Evolutionary conservation across 2,888 invertebrate species (phyloP), one percentile per base, ranked within the genome.

Genomic region (Drosophila niveifrons): DNA sequence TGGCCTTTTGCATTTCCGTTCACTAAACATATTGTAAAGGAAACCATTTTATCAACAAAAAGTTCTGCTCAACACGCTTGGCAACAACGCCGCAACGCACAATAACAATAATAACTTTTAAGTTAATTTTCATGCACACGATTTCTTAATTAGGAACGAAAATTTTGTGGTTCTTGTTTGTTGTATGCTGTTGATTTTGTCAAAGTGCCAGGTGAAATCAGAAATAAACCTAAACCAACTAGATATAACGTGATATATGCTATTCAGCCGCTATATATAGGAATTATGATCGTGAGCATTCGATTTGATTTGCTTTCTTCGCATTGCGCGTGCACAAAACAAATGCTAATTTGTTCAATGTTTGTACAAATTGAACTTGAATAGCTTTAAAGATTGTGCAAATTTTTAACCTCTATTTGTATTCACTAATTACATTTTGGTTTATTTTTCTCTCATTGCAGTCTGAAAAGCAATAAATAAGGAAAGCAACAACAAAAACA

Each of bases 201-300:
- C 82, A 72, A 55, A 57, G n/a, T 82, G 80, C 82, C 80, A 79
- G 80, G 74, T 81, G 61, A 79, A 79, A 74, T 71, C 71, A 47
- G 66, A 80, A 80, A 70, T 81, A 78, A 66, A 63, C 55, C 39
- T 52, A 61, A 65, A 66, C 44, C 78, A 39, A 29, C n/a, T n/a
- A 64, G 69, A 62, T 65, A 63, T 46, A 61, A 48, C 62, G 62
- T 51, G 59, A 18, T 57, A 50, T 66, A 70, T 13, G 13, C 50
- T 44, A 29, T 6, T 50, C 9, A 13, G 17, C 29, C 44, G 39
- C 63, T 50, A 59, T 72, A 65, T 64, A 58, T 65, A 80, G 50
- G 36, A 65, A 73, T 80, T 70, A 77, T 77, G 74, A 66, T 70
- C 78, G 80, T 78, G 80, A 80, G 64, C 66, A 56, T 57, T 62